phyloP scores from a whole-genome alignment of 2,113 vertebrate species.

The Lucifuga dentata region DNA sequence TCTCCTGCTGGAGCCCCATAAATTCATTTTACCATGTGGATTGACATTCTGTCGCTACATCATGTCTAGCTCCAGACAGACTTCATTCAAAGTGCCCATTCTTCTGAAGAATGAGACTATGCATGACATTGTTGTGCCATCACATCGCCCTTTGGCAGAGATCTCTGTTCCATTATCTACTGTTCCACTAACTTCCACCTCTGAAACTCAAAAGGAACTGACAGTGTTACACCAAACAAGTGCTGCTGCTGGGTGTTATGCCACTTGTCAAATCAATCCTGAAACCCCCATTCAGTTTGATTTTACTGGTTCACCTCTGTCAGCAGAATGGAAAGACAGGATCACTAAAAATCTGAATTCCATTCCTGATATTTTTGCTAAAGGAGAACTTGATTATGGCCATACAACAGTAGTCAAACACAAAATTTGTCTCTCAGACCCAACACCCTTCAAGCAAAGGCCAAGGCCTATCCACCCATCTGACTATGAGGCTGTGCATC shows the following conservation, averaged over 20 bases:
- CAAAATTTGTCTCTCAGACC: too few relatives aligned
- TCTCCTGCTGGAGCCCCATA: too few relatives aligned
- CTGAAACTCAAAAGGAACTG: too few relatives aligned
- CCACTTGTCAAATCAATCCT: too few relatives aligned
- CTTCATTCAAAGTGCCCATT: background rate
- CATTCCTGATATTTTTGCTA: slow-evolving; percentile 1
- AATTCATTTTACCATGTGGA: background rate
- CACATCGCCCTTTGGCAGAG: too few relatives aligned
- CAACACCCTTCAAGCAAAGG: slow-evolving; percentile 2
- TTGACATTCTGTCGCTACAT: slow-evolving; percentile 3
- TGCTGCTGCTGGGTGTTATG: too few relatives aligned
- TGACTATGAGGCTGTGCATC: background rate
- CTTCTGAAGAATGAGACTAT: slow-evolving; percentile 1
- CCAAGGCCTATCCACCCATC: background rate
- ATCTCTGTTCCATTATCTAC: too few relatives aligned
- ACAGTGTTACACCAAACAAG: too few relatives aligned
- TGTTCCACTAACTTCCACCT: background rate
- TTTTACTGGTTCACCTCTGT: background rate
- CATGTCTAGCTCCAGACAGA: background rate
- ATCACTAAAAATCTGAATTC: background rate
- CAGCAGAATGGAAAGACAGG: slow-evolving; percentile 7
- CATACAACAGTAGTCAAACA: slow-evolving; percentile 1
- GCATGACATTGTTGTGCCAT: background rate
- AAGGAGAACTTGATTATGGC: slow-evolving; percentile 14
- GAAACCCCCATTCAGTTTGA: background rate